Evolutionary conservation across 1,140 invertebrate genomes (phyloP).

Genomic region (Penaeus chinensis): DNA sequence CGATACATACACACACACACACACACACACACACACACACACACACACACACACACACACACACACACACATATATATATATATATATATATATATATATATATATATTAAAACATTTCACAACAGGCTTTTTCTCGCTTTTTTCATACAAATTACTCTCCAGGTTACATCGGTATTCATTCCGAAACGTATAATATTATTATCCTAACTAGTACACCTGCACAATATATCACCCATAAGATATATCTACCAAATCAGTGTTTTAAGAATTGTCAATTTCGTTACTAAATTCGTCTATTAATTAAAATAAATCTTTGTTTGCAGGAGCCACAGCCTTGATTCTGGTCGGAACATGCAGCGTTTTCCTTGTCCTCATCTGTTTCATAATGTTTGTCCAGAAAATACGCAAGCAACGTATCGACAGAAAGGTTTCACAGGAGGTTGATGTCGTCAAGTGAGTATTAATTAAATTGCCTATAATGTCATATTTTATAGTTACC

Average conservation of each 20-base stretch:
- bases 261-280: not conserved
- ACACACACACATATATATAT: conserved; percentile 7
- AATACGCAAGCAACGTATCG: conserved; percentile 31
- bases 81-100: conserved; percentile 20
- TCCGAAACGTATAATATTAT: no score
- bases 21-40: not conserved
- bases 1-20: not conserved
- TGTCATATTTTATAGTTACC: no score
- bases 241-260: not conserved
- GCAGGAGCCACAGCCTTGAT: conserved; percentile 56
- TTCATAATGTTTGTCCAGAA: conserved; percentile 50
- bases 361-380: conserved; percentile 54
- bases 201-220: no score
- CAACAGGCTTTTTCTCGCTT: not conserved
- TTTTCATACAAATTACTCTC: not conserved
- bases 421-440: conserved; percentile 37
- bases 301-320: not conserved
- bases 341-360: conserved; percentile 50
- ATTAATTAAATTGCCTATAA: not conserved
- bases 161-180: no score
- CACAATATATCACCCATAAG: no score
- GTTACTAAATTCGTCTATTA: not conserved
- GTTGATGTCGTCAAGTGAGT: conserved; percentile 36
- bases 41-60: not conserved
- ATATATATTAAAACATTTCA: not conserved